Evolutionary conservation across 2,888 invertebrate genomes (phyloP).

Genomic region (Hartigia nigra): DNA sequence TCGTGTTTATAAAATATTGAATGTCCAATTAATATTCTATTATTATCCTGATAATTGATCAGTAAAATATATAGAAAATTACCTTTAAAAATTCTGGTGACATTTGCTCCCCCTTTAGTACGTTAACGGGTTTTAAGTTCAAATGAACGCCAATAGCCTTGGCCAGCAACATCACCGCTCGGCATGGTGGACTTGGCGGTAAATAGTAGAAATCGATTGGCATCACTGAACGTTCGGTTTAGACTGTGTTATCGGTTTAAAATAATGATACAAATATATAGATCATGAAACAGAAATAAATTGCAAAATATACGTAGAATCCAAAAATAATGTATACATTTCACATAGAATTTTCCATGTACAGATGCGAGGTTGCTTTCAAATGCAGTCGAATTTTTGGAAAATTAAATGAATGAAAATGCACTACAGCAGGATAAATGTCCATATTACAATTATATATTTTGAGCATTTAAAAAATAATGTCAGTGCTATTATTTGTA

Average conservation of each 20-base stretch:
- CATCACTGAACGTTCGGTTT: slow-evolving; percentile 20
- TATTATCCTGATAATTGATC: background rate
- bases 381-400: background rate
- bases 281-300: background rate
- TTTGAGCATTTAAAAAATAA: background rate
- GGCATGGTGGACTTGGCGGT: slow-evolving; percentile 74
- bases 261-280: background rate
- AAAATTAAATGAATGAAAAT: background rate
- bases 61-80: slow-evolving; percentile 20
- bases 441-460: background rate
- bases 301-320: background rate
- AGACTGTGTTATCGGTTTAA: slow-evolving; percentile 27
- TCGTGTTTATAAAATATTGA: background rate
- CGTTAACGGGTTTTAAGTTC: slow-evolving; percentile 73
- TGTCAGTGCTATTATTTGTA: background rate
- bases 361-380: background rate
- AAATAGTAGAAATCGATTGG: slow-evolving; percentile 75
- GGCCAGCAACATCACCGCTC: slow-evolving; percentile 74
- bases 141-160: slow-evolving; percentile 75
- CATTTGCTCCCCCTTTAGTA: slow-evolving; percentile 73
- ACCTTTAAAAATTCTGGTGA: slow-evolving; percentile 78
- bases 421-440: background rate
- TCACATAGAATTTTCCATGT: background rate
- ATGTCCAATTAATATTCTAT: background rate
- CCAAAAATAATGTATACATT: background rate